These are phyloP conservation scores for Xanthorhoe spadicearia DNA, from an alignment of 2,888 invertebrate species.

Conservation along the genomic window DNA sequence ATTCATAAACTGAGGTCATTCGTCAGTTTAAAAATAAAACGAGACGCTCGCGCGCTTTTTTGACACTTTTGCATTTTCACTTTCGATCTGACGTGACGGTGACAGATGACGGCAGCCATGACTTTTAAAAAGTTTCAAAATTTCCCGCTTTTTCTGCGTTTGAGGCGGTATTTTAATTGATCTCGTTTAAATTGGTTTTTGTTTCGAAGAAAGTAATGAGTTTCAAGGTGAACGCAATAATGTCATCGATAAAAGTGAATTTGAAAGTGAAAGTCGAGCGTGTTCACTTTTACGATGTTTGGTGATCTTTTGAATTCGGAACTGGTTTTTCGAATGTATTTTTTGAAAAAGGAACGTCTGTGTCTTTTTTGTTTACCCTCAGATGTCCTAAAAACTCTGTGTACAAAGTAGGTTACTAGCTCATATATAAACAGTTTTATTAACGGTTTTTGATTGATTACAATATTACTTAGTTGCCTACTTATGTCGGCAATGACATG, in stretches of 20 bases:
- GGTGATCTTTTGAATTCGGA: conserved; percentile 20
- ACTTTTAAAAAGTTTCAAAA: conserved; percentile 18
- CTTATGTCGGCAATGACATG: too few relatives aligned
- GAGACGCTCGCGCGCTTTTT: conserved; percentile 58
- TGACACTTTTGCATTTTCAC: conserved; percentile 52
- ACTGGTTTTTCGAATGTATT: conserved; percentile 8
- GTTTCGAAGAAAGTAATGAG: conserved; percentile 38
- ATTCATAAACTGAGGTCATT: conserved; percentile 81
- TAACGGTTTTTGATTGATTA: not conserved
- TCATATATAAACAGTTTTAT: not conserved
- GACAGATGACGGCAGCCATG: conserved; percentile 25
- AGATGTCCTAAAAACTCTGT: not conserved
- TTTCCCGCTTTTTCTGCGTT: conserved; percentile 6
- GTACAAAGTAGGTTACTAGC: not conserved
- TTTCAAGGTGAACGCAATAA: conserved; percentile 40
- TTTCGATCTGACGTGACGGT: conserved; percentile 29
- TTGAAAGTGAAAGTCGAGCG: conserved; percentile 45
- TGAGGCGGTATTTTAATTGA: conserved; percentile 29
- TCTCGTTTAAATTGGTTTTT: conserved; percentile 23
- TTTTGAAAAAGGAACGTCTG: conserved; percentile 4
- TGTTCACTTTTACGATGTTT: conserved; percentile 38
- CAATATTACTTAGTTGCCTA: too few relatives aligned
- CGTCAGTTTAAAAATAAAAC: conserved; percentile 79
- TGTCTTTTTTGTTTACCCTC: not conserved
- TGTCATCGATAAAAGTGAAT: conserved; percentile 44